Conservation (phyloP, 2,797 vertebrate species). For the Valencia hispanica region DNA sequence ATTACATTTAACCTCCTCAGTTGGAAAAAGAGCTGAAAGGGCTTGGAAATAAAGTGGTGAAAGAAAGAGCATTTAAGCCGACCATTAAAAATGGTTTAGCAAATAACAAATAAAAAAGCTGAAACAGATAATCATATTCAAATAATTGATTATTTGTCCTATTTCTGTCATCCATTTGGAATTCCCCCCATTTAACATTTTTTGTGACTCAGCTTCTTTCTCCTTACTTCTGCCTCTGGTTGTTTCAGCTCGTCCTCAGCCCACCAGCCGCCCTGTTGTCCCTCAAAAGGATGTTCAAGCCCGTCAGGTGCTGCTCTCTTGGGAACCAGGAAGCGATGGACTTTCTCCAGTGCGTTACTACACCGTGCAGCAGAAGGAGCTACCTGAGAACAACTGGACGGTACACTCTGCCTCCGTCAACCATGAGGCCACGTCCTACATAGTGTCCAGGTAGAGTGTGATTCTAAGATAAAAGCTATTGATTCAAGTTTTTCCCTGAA, state of each 20-base stretch:
- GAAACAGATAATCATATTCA: not conserved
- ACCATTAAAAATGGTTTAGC: not conserved
- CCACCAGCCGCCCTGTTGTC: conserved; percentile 87
- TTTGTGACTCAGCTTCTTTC: not conserved
- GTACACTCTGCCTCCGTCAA: conserved; percentile 88
- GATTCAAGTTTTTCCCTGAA: conserved; percentile 4
- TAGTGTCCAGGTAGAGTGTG: conserved; percentile 83
- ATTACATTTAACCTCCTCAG: not conserved
- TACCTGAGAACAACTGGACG: conserved; percentile 88
- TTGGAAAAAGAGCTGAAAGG: not conserved
- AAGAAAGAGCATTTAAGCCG: not conserved
- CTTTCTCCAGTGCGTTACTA: conserved; percentile 97
- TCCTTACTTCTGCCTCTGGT: not conserved
- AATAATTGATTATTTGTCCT: not conserved
- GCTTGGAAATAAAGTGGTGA: not conserved
- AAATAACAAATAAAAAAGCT: not conserved
- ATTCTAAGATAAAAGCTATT: not conserved
- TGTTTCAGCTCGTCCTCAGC: conserved; percentile 88
- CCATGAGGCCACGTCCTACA: conserved; percentile 87
- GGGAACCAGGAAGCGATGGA: conserved; percentile 95
- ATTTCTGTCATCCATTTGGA: not conserved
- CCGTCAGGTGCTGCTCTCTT: conserved; percentile 87
- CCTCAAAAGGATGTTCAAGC: conserved; percentile 90
- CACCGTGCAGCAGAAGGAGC: conserved; percentile 91
- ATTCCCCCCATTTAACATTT: not conserved